Percentiles rank a stretch among this genome's conserved stretches.
phyloP scores from a whole-genome alignment of 2,113 vertebrate genomes.

The Piprites chloris region DNA sequence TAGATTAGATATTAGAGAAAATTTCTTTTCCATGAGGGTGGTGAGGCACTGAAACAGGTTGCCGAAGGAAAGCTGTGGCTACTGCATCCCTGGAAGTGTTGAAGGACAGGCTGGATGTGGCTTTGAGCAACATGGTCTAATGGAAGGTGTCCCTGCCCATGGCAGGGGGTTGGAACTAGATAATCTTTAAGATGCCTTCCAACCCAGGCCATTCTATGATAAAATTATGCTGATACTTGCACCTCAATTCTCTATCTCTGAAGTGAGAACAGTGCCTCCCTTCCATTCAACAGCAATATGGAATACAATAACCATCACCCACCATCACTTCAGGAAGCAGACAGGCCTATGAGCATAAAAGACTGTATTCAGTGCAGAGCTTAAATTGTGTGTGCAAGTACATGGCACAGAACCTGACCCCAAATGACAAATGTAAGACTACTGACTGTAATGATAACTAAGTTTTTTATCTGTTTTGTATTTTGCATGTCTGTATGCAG shows the following conservation, averaged over 20 bases:
- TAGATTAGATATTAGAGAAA: not conserved
- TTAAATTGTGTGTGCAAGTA: not conserved
- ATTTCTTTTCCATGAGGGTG: not conserved
- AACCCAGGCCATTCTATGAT: not conserved
- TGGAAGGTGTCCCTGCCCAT: not conserved
- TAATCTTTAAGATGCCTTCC: not conserved
- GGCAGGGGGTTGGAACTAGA: not conserved
- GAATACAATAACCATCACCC: not conserved
- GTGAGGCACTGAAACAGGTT: not conserved
- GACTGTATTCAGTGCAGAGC: not conserved
- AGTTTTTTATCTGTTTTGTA: rapidly evolving
- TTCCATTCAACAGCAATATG: not conserved
- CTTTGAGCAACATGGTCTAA: not conserved
- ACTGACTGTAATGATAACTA: not conserved
- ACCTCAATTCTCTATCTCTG: not conserved
- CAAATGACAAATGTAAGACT: not conserved
- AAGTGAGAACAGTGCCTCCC: not conserved
- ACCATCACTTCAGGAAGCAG: not conserved
- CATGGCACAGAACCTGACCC: not conserved
- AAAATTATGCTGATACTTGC: not conserved
- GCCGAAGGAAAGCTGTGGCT: not conserved
- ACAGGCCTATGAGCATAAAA: not conserved
- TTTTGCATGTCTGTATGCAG: not conserved
- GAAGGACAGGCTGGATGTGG: not conserved
- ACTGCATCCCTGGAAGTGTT: not conserved